These are phyloP conservation scores for Alca torda DNA, from an alignment of 2,797 vertebrate species.

Conservation along the genomic window DNA sequence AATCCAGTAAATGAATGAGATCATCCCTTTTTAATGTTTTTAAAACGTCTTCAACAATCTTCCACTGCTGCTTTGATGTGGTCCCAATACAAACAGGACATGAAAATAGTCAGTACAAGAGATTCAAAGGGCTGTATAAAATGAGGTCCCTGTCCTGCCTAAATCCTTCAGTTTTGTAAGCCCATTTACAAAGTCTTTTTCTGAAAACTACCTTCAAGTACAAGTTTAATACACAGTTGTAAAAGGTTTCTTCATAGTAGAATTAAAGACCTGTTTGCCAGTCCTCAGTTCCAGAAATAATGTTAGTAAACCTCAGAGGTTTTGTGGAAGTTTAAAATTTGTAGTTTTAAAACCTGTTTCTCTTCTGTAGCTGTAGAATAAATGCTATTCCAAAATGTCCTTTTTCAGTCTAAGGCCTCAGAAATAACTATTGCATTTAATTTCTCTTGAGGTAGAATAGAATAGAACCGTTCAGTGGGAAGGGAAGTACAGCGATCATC, in stretches of 20 bases:
- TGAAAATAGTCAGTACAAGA: neutral
- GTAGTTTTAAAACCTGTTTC: neutral
- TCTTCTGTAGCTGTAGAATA: neutral
- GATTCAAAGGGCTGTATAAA: neutral
- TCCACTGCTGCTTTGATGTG: fast-evolving
- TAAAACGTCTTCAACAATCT: neutral
- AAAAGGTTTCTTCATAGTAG: neutral
- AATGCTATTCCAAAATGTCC: neutral
- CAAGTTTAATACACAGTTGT: neutral
- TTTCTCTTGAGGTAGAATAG: neutral
- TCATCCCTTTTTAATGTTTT: neutral
- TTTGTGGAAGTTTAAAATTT: neutral
- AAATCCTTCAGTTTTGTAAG: neutral
- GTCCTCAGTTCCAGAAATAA: neutral
- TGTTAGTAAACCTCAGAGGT: neutral
- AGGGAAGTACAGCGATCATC: neutral
- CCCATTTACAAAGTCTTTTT: neutral
- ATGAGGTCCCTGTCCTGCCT: neutral
- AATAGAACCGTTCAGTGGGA: neutral
- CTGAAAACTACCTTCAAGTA: neutral
- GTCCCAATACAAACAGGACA: fast-evolving
- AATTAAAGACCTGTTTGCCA: neutral
- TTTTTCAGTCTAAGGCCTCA: neutral
- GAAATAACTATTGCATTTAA: neutral
- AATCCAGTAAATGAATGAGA: neutral